Conservation (phyloP, 2,113 vertebrate species). For the Oncorhynchus mykiss region DNA sequence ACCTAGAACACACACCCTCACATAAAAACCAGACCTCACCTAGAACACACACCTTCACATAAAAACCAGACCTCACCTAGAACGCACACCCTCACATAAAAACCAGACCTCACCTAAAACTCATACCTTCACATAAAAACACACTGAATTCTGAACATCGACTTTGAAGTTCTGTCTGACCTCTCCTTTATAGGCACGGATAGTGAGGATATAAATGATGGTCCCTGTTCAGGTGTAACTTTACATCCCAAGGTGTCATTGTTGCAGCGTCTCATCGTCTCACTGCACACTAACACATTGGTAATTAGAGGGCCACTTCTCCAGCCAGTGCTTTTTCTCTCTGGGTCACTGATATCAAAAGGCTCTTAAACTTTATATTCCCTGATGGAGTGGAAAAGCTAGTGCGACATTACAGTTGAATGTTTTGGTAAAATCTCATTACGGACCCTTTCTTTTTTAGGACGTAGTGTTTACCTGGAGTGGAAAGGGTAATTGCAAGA, state of each 20-base stretch:
- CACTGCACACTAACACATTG: slow-evolving; percentile 8
- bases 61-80: no score
- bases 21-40: no score
- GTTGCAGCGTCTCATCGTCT: slow-evolving; percentile 16
- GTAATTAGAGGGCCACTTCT: slow-evolving; percentile 39
- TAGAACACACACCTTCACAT: no score
- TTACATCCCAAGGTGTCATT: slow-evolving; percentile 52
- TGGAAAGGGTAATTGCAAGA: slow-evolving; percentile 8
- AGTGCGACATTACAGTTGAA: slow-evolving; percentile 13
- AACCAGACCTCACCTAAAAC: no score
- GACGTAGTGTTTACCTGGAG: slow-evolving; percentile 15
- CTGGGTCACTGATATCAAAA: slow-evolving; percentile 44
- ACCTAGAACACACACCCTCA: no score
- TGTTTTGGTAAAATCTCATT: slow-evolving; percentile 28
- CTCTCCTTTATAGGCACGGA: slow-evolving; percentile 38
- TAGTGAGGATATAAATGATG: slow-evolving; percentile 60
- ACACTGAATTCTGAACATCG: slow-evolving; percentile 46
- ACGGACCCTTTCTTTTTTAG: slow-evolving; percentile 16
- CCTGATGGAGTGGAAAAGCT: slow-evolving; percentile 36
- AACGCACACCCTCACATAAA: no score
- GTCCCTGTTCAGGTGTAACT: slow-evolving; percentile 38
- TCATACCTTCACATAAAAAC: slow-evolving; percentile 56
- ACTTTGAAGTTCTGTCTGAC: slow-evolving; percentile 66
- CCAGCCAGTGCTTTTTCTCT: slow-evolving; percentile 32
- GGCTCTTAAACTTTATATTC: slow-evolving; percentile 40